A percentile compares a stretch with the other conserved stretches of the same genome.
Conservation (phyloP, 1,140 invertebrate species). For the Zelostemma sp. region DNA sequence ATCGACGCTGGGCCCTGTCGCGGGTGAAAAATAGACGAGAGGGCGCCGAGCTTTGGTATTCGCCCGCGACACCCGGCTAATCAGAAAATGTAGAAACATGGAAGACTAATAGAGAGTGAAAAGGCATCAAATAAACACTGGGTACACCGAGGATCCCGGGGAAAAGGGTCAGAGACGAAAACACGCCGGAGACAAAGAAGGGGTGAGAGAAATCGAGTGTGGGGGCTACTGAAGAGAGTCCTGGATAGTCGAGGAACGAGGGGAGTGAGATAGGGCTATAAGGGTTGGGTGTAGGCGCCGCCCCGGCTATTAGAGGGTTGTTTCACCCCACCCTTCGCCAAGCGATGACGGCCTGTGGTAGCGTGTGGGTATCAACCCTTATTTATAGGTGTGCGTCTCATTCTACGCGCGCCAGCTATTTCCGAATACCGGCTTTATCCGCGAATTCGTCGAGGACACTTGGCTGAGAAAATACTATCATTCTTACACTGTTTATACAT, state of each 20-base stretch:
- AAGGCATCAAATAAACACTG: slow-evolving; percentile 70
- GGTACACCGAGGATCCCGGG: slow-evolving; percentile 40
- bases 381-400: slow-evolving; percentile 39
- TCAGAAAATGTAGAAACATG: slow-evolving; percentile 69
- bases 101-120: slow-evolving; percentile 71
- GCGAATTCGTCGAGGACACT: slow-evolving; percentile 9
- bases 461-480: too few relatives aligned
- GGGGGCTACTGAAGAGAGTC: slow-evolving; percentile 49
- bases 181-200: slow-evolving; percentile 24
- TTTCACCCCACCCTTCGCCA: slow-evolving; percentile 57
- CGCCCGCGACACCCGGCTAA: slow-evolving; percentile 68
- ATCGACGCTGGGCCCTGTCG: slow-evolving; percentile 40
- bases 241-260: slow-evolving; percentile 48
- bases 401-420: slow-evolving; percentile 31
- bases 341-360: slow-evolving; percentile 48
- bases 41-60: slow-evolving; percentile 42
- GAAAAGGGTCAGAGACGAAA: slow-evolving; percentile 25
- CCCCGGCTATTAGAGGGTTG: slow-evolving; percentile 69
- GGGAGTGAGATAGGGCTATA: slow-evolving; percentile 66
- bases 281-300: slow-evolving; percentile 68
- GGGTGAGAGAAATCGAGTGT: slow-evolving; percentile 47
- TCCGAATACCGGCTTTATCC: slow-evolving; percentile 14
- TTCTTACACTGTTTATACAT: too few relatives aligned
- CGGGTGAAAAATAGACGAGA: slow-evolving; percentile 22
- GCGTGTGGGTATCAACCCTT: slow-evolving; percentile 36